Conservation (phyloP, 1,140 invertebrate genomes). For the Drosophila melanogaster region DNA sequence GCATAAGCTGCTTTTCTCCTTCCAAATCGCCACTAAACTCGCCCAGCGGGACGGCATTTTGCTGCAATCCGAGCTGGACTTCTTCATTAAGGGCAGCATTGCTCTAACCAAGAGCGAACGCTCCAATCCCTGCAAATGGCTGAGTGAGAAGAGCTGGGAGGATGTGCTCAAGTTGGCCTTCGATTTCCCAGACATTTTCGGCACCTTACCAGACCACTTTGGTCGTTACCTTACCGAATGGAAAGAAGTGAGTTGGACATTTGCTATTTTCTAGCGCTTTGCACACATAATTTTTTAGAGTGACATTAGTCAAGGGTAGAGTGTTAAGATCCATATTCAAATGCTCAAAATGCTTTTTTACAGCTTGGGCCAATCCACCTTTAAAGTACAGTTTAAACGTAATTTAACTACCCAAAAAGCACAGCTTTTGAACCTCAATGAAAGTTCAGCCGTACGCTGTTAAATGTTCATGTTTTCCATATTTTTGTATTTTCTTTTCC, state of each 20-base stretch:
- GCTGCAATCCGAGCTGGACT: constrained; percentile 91
- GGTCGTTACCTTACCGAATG: constrained; percentile 87
- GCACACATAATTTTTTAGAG: not conserved
- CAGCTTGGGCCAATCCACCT: not conserved
- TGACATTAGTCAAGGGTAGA: no score
- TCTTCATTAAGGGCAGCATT: constrained; percentile 94
- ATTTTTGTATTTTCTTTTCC: constrained; percentile 38
- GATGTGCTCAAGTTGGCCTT: constrained; percentile 90
- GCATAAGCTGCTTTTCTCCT: constrained; percentile 95
- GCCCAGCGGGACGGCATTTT: constrained; percentile 88
- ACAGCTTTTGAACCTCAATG: constrained; percentile 7
- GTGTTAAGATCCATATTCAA: no score
- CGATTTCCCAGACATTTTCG: constrained; percentile 90
- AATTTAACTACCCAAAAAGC: constrained; percentile 11
- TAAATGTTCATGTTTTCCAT: constrained; percentile 49
- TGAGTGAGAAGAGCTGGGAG: constrained; percentile 91
- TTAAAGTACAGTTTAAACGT: not conserved
- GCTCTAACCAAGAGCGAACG: constrained; percentile 89
- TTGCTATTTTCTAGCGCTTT: not conserved
- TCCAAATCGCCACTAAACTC: constrained; percentile 94
- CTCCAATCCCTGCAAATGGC: constrained; percentile 89
- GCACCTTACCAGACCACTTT: constrained; percentile 88
- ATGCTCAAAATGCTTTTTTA: no score
- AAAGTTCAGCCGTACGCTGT: constrained; percentile 14
- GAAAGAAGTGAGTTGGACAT: constrained; percentile 86